A percentile compares a stretch with the other conserved stretches of the same genome.
phyloP scores from a whole-genome alignment of 2,888 invertebrate genomes.

The Myathropa florea region DNA sequence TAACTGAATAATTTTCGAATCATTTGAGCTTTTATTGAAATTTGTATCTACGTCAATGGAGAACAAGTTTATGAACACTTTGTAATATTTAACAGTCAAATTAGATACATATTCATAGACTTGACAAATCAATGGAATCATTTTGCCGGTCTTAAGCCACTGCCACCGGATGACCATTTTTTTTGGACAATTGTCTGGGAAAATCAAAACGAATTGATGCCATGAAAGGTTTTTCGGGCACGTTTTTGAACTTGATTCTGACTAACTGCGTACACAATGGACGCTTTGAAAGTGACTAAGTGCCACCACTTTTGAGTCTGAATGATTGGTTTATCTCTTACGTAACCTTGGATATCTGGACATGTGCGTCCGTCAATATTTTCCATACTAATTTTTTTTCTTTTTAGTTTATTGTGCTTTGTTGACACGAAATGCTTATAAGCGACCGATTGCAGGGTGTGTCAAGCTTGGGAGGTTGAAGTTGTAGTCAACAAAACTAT shows the following conservation, averaged over 20 bases:
- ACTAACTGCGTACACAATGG: not conserved
- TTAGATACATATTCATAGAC: not conserved
- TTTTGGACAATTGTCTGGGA: not conserved
- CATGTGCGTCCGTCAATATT: not conserved
- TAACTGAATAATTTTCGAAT: not conserved
- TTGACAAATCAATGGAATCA: not conserved
- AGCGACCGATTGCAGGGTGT: not conserved
- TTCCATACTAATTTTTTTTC: not conserved
- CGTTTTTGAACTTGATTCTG: not conserved
- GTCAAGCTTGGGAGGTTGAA: too few species aligned
- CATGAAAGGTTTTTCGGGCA: not conserved
- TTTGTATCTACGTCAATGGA: constrained; percentile 15
- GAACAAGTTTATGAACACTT: constrained; percentile 12
- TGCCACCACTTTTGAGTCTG: not conserved
- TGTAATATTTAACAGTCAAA: not conserved
- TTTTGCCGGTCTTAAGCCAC: constrained; percentile 3
- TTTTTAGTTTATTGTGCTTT: not conserved
- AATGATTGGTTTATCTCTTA: not conserved
- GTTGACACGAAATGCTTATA: not conserved
- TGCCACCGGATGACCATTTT: not conserved
- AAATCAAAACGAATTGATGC: not conserved
- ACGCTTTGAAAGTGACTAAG: not conserved
- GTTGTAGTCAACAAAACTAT: not conserved
- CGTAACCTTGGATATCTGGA: not conserved
- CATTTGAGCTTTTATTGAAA: not conserved